These are phyloP conservation scores for Balaeniceps rex DNA, from an alignment of 2,113 vertebrate genomes.

Conservation along the genomic window DNA sequence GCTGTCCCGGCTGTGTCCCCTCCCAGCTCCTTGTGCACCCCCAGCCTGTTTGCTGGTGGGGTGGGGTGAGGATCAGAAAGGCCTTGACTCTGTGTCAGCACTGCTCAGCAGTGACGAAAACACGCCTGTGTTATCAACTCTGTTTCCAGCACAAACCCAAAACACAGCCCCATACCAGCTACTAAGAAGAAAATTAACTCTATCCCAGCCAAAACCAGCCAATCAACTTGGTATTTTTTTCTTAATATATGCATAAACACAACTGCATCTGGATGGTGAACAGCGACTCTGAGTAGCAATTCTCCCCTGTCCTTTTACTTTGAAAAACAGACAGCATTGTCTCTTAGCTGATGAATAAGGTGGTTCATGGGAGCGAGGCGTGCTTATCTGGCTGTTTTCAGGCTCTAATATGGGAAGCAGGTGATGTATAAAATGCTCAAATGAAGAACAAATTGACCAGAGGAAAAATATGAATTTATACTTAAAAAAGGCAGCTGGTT, in stretches of 20 bases:
- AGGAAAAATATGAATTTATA: background rate
- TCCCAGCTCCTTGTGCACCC: no score
- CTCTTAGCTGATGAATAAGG: background rate
- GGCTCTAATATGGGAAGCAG: background rate
- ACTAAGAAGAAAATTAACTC: no score
- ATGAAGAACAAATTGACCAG: background rate
- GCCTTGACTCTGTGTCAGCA: no score
- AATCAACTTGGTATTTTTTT: background rate
- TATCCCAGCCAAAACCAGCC: no score
- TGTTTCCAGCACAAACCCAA: no score
- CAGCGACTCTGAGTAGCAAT: background rate
- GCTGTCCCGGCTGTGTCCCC: no score
- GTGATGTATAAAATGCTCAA: background rate
- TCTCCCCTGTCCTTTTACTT: background rate
- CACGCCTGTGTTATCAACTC: no score
- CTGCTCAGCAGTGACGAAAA: no score
- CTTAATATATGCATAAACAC: background rate
- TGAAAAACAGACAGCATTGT: rapidly evolving
- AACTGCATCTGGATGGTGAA: background rate
- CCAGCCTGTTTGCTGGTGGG: no score
- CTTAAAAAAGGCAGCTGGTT: background rate
- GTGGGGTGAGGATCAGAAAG: no score
- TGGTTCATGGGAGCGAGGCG: background rate
- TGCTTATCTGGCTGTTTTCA: background rate
- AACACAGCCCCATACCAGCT: no score